Evolutionary conservation across 2,113 vertebrate genomes (phyloP), one percentile per base, ranked within the genome.

Genomic region (Sturnira hondurensis): DNA sequence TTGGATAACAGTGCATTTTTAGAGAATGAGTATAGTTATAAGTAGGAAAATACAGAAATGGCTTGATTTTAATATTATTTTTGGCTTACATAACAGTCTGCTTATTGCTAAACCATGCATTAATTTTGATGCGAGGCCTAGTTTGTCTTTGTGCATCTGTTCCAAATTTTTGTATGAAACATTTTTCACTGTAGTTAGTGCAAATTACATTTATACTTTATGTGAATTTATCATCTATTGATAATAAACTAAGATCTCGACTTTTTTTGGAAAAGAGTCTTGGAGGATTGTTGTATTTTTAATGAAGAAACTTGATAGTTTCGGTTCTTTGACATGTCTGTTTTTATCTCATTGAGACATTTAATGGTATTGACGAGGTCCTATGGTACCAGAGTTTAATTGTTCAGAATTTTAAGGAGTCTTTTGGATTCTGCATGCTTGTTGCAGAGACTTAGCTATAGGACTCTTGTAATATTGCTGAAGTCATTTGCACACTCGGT

Each of bases 21-120:
- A 89, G 76, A 68, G 83, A 82, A 67, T 83, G 17, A 68, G 58
- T 83, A 0, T 78, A 83, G 5, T 68, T 94, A 90, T 94, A 90
- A 80, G 20, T 82, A 47, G 56, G 91, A 17, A 13, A 24, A 19
- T 41, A 9, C 65, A 50, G 74, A 78, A 58, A 83, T 85, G 3
- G 16, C 22, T 88, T 86, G 88, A 84, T 41, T 84, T 84, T 73
- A 94, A 36, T 89, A 36, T 71, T 89, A n/a, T 65, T 89, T 96
- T 80, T 92, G 85, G 47, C 91, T 90, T 85, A 36, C 33, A 20
- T 58, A 74, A 38, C 20, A 78, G 15, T 67, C 80, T 31, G n/a
- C 74, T 86, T 87, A 58, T 68, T 96, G 47, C 38, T 77, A 86
- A 68, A 26, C 43, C 16, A 67, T 89, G 43, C 28, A 5, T 89